Percentiles rank a stretch among this genome's conserved stretches.
phyloP scores from a whole-genome alignment of 2,888 invertebrate genomes.

The Pegoplata infirma region DNA sequence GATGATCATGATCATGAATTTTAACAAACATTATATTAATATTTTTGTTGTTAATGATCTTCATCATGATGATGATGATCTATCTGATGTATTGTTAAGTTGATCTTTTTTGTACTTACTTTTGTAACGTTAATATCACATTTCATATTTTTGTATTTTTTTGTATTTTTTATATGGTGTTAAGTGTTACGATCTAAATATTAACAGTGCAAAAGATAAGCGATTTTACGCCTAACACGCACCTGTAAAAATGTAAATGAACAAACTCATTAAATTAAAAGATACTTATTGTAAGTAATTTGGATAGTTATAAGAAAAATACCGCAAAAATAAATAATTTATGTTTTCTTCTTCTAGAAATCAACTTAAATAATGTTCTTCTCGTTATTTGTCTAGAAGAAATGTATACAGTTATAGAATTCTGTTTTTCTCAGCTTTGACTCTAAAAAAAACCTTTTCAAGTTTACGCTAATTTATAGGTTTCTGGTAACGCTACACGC shows the following conservation, averaged over 20 bases:
- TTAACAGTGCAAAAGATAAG: slow-evolving; percentile 57
- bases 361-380: too few relatives aligned
- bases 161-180: slow-evolving; percentile 39
- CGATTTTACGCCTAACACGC: slow-evolving; percentile 61
- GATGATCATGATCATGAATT: slow-evolving; percentile 24
- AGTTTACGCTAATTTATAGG: too few relatives aligned
- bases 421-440: too few relatives aligned
- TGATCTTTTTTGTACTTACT: slow-evolving; percentile 24
- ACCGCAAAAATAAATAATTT: neutral
- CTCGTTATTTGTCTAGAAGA: too few relatives aligned
- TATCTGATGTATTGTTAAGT: slow-evolving; percentile 54
- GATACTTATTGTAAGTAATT: neutral
- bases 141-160: slow-evolving; percentile 13
- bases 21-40: slow-evolving; percentile 32
- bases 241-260: slow-evolving; percentile 56
- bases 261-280: slow-evolving; percentile 7
- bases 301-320: neutral
- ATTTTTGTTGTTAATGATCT: slow-evolving; percentile 2
- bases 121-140: neutral
- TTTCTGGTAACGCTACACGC: too few relatives aligned
- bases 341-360: neutral
- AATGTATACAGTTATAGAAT: too few relatives aligned
- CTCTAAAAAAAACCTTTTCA: too few relatives aligned
- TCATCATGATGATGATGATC: slow-evolving; percentile 26
- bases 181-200: slow-evolving; percentile 59